Base-by-base conservation (phyloP, 2,888 invertebrate species). In the Drosophila putrida region DNA sequence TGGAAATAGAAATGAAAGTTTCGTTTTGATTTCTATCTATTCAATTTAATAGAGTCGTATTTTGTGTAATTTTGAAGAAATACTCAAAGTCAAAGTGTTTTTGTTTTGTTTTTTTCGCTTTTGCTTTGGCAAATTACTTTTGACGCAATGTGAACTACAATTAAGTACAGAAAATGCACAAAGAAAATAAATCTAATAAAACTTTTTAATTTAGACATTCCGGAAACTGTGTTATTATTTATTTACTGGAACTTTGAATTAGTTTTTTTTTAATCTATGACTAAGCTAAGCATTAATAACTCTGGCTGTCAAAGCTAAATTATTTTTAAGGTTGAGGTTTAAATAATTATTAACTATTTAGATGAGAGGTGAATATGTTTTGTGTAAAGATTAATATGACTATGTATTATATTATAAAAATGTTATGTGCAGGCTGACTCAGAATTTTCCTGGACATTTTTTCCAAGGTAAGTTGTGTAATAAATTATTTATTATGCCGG, bases 391-490 rank as follows among this genome's bases (percentile, higher is more conserved):
- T 31, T 6, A 11, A 41, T n/a, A 25, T 2, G 4, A n/a, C 36
- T 35, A 50, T 36, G 8, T 11, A 20, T 33, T 33, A 33, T 20
- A 1, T 43, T 11, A 25, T 11, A n/a, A 25, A 41, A 43, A 36
- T 36, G 3, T 2, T 25, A 36, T 25, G 5, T 5, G 36, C 9
- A 8, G 6, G 0, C 13, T 44, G 54, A 25, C n/a, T 43, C 33
- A 44, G 6, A 46, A 31, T 28, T 51, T 27, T 9, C 20, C 13
- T 25, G 10, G 20, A 54, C 25, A 25, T 44, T 36, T 49, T 50
- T 41, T 35, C n/a, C 39, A 44, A 38, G 41, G 11, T 6, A 41
- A 64, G 62, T 47, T 51, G 6, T 64, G 27, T 10, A 41, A 38
- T 36, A 33, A 46, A 53, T 36, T 13, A n/a, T 28, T 44, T 49